Evolutionary conservation across 1,140 invertebrate genomes (phyloP).

Genomic region (Aphis craccivora): DNA sequence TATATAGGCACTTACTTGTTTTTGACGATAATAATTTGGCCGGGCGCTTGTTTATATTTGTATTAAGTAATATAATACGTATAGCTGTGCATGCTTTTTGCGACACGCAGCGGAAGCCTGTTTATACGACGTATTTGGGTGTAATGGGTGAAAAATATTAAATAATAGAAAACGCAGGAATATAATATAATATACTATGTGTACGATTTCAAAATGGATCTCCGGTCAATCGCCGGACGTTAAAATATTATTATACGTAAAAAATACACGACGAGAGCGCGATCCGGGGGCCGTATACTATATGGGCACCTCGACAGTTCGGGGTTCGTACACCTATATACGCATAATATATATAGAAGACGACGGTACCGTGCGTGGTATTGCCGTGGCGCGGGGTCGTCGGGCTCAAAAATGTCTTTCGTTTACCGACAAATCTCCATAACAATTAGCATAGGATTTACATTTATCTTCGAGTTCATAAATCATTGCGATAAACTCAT

Average conservation of each 20-base stretch:
- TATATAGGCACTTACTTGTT: not conserved
- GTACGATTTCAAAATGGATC: not conserved
- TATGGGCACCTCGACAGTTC: not conserved
- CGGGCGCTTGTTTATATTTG: not conserved
- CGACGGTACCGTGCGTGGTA: not conserved
- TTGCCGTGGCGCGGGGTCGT: not conserved
- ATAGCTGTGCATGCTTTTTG: not conserved
- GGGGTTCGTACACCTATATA: not conserved
- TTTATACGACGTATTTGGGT: too few species aligned
- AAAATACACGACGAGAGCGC: not conserved
- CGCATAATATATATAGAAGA: not conserved
- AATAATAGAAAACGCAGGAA: not conserved
- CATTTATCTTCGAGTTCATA: slow-evolving; percentile 57
- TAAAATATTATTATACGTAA: not conserved
- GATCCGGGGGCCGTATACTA: not conserved
- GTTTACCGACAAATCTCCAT: slow-evolving; percentile 45
- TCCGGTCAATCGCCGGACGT: not conserved
- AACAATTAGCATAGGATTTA: slow-evolving; percentile 57
- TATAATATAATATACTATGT: too few species aligned
- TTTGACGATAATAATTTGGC: not conserved
- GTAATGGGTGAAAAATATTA: not conserved
- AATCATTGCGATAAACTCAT: slow-evolving; percentile 54
- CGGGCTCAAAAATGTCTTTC: slow-evolving; percentile 5
- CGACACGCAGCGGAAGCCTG: not conserved
- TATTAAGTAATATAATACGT: not conserved